These are phyloP conservation scores for Esox niger DNA, from an alignment of 2,113 vertebrate species.

Conservation along the genomic window DNA sequence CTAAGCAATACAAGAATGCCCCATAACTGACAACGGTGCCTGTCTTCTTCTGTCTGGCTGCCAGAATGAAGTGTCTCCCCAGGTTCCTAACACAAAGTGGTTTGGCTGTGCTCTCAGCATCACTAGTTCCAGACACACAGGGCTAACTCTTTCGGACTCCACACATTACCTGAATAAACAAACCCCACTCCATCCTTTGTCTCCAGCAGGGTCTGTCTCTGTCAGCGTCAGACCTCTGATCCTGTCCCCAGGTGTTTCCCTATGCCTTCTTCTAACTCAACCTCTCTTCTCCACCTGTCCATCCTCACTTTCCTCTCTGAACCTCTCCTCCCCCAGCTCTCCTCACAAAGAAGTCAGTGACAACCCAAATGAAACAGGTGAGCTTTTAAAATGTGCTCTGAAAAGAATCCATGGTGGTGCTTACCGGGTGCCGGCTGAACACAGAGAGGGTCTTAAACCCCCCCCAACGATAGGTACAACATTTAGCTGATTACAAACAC, in stretches of 20 bases:
- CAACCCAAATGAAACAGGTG: too few relatives aligned
- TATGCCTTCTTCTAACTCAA: slow-evolving; percentile 20
- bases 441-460: too few relatives aligned
- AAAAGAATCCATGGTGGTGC: too few relatives aligned
- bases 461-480: too few relatives aligned
- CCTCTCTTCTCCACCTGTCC: slow-evolving; percentile 3
- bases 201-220: slow-evolving; percentile 22
- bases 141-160: slow-evolving; percentile 8
- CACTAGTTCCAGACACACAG: background rate
- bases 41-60: background rate
- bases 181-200: background rate
- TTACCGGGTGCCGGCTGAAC: too few relatives aligned
- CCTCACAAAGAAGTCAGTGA: too few relatives aligned
- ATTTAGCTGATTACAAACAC: too few relatives aligned
- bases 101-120: background rate
- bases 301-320: slow-evolving; percentile 11
- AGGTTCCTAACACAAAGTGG: background rate
- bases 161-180: slow-evolving; percentile 23
- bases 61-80: background rate
- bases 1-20: too few relatives aligned
- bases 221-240: slow-evolving; percentile 38
- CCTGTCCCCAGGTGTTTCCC: slow-evolving; percentile 19
- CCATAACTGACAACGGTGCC: background rate
- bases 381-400: too few relatives aligned
- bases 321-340: background rate